Evolutionary conservation across 1,140 invertebrate species (phyloP).

Genomic region (Oryzaephilus surinamensis): DNA sequence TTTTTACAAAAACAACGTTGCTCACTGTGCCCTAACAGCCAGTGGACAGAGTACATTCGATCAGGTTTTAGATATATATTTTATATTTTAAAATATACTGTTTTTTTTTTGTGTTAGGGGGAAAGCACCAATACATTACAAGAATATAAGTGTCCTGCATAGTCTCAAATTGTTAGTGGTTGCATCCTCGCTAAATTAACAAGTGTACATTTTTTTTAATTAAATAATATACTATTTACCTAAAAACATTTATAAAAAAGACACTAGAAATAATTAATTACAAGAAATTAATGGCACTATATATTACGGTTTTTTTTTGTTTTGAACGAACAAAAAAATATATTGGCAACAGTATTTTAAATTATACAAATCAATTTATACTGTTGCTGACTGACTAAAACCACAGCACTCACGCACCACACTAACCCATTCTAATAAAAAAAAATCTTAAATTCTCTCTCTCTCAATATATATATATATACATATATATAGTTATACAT

Average conservation of each 20-base stretch:
- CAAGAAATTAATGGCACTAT: slow-evolving; percentile 37
- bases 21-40: slow-evolving; percentile 20
- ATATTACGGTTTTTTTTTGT: slow-evolving; percentile 28
- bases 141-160: slow-evolving; percentile 17
- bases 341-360: slow-evolving; percentile 13
- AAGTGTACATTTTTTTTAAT: slow-evolving; percentile 21
- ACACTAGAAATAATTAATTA: slow-evolving; percentile 33
- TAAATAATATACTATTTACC: slow-evolving; percentile 34
- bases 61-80: too few species aligned
- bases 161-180: slow-evolving; percentile 26
- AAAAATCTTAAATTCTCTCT: slow-evolving; percentile 1
- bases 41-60: slow-evolving; percentile 32
- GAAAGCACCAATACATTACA: slow-evolving; percentile 32
- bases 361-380: too few species aligned
- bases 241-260: slow-evolving; percentile 37
- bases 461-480: too few species aligned
- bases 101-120: slow-evolving; percentile 12
- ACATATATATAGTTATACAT: too few species aligned
- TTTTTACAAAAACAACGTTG: background rate
- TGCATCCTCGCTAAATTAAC: slow-evolving; percentile 35
- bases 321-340: too few species aligned
- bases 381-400: slow-evolving; percentile 16
- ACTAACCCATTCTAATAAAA: slow-evolving; percentile 25
- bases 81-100: too few species aligned
- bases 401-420: slow-evolving; percentile 23